Evolutionary conservation across 1,140 invertebrate species (phyloP), one percentile per base, ranked within the genome.

Genomic region (Harpegnathos saltator): DNA sequence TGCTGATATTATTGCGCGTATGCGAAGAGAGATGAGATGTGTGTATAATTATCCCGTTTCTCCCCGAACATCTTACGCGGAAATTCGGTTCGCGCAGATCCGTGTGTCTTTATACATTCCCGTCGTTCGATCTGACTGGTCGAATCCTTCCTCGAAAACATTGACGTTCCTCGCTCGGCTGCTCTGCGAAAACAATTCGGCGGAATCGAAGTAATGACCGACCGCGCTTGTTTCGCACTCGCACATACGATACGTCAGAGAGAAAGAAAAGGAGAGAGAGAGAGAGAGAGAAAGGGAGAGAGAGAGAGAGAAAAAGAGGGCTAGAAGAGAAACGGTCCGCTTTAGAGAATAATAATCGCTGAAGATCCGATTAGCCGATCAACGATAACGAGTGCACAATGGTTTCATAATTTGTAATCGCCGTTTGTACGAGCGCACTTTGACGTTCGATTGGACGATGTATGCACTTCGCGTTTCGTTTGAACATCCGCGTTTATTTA

Each of bases 401-500:
- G 26, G 3, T 33, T 65, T 4, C 14, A 52, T 54, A 77, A 77
- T 77, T 77, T 54, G n/a, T 50, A 22, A 38, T 77, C 48, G 15
- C 44, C 29, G 74, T 52, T 75, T 17, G 11, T 54, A 63, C 44
- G 62, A 66, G 15, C 65, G 48, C 29, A 54, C 58, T 66, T 77
- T 66, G 48, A 77, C 19, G 29, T 19, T 54, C 22, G n/a, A 54
- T 17, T n/a, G 24, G 22, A 59, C 29, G 5, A 63, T 63, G 5
- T 52, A 50, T 14, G 26, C 19, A 38, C 33, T 44, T n/a, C n/a
- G 33, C 15, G 29, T 59, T 33, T 73, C 69, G 54, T 73, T 58
- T 63, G 44, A 63, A 17, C 62, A 77, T 66, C 66, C 61, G 61
- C 12, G 19, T 17, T 77, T 77, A 77, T 77, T 77, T 77, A 66